Evolutionary conservation across 2,888 invertebrate genomes (phyloP).

Genomic region (Cosmia trapezina): DNA sequence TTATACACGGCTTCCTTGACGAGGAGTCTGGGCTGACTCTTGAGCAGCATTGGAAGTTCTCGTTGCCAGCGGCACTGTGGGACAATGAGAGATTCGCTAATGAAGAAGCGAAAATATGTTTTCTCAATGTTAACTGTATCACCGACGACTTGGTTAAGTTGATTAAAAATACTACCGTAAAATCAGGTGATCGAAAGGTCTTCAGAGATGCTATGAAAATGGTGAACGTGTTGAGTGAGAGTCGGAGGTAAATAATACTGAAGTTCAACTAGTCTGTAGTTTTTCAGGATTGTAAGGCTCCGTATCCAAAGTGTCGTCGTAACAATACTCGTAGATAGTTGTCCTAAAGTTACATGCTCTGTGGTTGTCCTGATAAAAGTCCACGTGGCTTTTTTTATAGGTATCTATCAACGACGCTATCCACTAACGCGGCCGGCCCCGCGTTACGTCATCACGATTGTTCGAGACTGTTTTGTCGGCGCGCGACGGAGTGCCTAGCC

Average conservation of each 20-base stretch:
- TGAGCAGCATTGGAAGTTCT: slow-evolving; percentile 80
- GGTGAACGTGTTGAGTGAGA: too few species aligned
- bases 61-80: slow-evolving; percentile 80
- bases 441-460: too few species aligned
- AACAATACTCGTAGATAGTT: not conserved
- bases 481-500: too few species aligned
- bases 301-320: not conserved
- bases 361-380: not conserved
- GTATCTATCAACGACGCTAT: not conserved
- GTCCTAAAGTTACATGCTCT: too few species aligned
- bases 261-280: not conserved
- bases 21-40: slow-evolving; percentile 75
- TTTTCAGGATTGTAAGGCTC: not conserved
- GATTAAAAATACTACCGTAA: too few species aligned
- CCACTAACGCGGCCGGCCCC: too few species aligned
- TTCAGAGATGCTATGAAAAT: too few species aligned
- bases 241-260: too few species aligned
- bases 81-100: slow-evolving; percentile 82
- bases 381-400: not conserved
- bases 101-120: slow-evolving; percentile 82
- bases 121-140: slow-evolving; percentile 76
- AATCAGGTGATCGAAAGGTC: too few species aligned
- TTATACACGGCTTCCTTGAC: slow-evolving; percentile 78
- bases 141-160: slow-evolving; percentile 78
- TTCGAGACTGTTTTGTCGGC: too few species aligned